These are phyloP conservation scores for Trichonephila clavata DNA, from an alignment of 1,140 invertebrate genomes.

Conservation along the genomic window DNA sequence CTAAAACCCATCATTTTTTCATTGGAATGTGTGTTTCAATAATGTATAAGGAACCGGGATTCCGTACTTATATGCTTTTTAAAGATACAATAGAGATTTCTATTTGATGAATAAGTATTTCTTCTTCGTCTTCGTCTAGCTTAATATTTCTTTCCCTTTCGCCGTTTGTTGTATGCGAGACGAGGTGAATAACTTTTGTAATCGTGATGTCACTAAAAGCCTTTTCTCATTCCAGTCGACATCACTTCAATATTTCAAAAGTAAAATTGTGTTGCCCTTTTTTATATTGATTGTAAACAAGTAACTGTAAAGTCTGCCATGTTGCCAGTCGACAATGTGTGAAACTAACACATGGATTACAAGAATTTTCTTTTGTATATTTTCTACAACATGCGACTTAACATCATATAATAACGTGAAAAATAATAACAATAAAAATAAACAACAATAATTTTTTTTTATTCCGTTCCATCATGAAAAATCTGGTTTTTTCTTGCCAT, in stretches of 20 bases:
- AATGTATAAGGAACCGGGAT: no score
- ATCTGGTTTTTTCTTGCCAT: not conserved
- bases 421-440: not conserved
- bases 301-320: not conserved
- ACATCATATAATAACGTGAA: not conserved
- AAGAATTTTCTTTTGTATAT: not conserved
- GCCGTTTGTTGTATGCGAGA: not conserved
- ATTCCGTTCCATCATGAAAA: not conserved
- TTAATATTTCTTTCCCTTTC: no score
- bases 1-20: no score
- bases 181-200: not conserved
- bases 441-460: not conserved
- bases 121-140: no score
- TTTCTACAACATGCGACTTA: not conserved
- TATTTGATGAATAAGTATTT: no score
- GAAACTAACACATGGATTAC: not conserved
- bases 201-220: not conserved
- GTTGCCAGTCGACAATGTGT: not conserved
- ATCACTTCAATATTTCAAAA: not conserved
- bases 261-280: not conserved
- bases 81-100: no score
- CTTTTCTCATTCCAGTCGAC: not conserved
- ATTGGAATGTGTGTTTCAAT: no score
- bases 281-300: not conserved
- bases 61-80: no score